phyloP scores from a whole-genome alignment of 2,113 vertebrate genomes.

The Megaleporinus macrocephalus region DNA sequence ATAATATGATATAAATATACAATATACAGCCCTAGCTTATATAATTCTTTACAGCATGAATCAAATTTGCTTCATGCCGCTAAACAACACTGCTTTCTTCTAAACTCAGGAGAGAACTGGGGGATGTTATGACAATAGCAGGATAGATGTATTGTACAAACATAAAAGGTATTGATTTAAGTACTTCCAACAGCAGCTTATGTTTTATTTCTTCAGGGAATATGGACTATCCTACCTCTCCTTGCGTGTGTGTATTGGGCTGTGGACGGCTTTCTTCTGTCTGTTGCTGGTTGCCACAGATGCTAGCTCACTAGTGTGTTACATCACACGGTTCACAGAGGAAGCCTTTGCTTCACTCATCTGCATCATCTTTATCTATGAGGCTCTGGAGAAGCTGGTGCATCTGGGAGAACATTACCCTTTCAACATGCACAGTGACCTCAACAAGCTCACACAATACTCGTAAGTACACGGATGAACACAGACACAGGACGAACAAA shows the following conservation, averaged over 20 bases:
- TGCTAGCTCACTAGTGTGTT: slow-evolving; percentile 96
- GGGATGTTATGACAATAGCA: no score
- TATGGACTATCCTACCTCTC: slow-evolving; percentile 95
- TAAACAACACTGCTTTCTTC: no score
- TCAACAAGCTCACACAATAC: slow-evolving; percentile 94
- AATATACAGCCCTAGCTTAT: no score
- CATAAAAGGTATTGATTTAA: no score
- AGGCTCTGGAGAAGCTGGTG: slow-evolving; percentile 96
- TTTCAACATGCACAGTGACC: slow-evolving; percentile 95
- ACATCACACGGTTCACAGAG: slow-evolving; percentile 98
- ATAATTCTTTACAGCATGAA: no score
- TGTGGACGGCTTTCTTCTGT: slow-evolving; percentile 96
- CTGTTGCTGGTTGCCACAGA: slow-evolving; percentile 96
- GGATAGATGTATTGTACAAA: no score
- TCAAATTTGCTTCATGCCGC: no score
- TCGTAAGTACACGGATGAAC: slow-evolving; percentile 87
- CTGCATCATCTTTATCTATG: slow-evolving; percentile 99
- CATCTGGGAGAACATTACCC: slow-evolving; percentile 95
- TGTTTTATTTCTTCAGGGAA: slow-evolving; percentile 81
- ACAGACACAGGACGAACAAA: no score
- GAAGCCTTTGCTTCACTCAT: slow-evolving; percentile 98
- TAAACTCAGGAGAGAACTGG: no score
- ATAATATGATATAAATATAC: no score
- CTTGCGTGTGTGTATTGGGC: slow-evolving; percentile 93
- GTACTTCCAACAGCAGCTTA: background rate